These are phyloP conservation scores for Carduelis carduelis DNA, from an alignment of 2,797 vertebrate genomes.

Conservation along the genomic window DNA sequence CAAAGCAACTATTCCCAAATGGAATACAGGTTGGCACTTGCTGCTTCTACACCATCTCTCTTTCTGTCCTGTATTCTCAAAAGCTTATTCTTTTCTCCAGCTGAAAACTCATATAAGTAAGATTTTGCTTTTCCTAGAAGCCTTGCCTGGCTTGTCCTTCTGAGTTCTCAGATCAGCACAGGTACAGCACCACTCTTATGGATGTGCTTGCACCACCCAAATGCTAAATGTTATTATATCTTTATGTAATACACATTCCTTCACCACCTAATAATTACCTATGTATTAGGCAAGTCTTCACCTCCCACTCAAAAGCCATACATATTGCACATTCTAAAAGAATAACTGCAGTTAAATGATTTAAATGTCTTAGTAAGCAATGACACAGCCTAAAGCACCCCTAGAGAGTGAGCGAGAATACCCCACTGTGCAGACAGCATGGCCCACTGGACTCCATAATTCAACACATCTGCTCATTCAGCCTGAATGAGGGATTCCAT, in stretches of 20 bases:
- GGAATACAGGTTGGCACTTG: neutral
- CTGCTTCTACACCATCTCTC: neutral
- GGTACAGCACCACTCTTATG: neutral
- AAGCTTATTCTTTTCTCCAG: neutral
- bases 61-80: neutral
- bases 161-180: neutral
- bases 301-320: neutral
- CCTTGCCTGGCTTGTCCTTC: neutral
- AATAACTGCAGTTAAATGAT: neutral
- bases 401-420: neutral
- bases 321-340: neutral
- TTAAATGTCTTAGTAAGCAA: neutral
- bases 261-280: neutral
- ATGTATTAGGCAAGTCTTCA: neutral
- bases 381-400: neutral
- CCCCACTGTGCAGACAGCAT: neutral
- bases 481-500: neutral
- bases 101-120: neutral
- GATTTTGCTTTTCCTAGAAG: neutral
- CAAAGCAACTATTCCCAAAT: neutral
- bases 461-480: neutral
- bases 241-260: neutral
- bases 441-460: neutral
- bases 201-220: neutral
- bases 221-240: neutral